Evolutionary conservation across 2,888 invertebrate species (phyloP), one percentile per base, ranked within the genome.

Genomic region (Standfussiana lucernea): DNA sequence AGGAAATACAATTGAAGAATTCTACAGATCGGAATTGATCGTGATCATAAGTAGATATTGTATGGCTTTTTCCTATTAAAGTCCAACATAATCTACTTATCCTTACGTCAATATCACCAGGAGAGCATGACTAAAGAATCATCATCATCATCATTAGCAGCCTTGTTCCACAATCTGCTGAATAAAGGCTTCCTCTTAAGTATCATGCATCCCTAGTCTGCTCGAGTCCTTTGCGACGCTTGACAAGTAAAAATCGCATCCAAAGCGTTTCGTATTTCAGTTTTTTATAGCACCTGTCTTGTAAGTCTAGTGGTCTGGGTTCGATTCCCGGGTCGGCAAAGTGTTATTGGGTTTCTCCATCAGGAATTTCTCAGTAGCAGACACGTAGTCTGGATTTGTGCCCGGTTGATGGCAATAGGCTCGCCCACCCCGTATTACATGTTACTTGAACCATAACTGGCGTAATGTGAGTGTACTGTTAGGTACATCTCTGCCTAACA

Each of bases 1-100:
- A 42, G 40, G 40, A 32, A 15, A 65, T 10, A 5, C 18, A 75
- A 28, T 35, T 15, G 64, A 66, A 59, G 35, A 62, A 15, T 37
- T 53, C 21, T 28, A 13, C 42, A 18, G 10, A 28, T 28, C 5
- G 0, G 53, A 69, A 42, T 89, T 90, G 89, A 83, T 80, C 70
- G 79, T 81, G 72, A 77, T 79, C 83, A 65, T 91, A 92, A 91
- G 93, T 93, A 93, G 93, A 90, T 89, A 75, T 88, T 89, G 89
- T 91, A 87, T 72, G 89, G 85, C 88, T 91, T 93, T 82, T 83
- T 80, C 4, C 37, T 35, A 53, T 32, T 32, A 87, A 89, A 91
- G 88, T 88, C 85, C 79, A 79, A 87, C 87, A 84, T 73, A 68
- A 66, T 90, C 89, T 93, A 86, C 86, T 91, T 89, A 85, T 74